Base-by-base conservation (phyloP, 2,888 invertebrate genomes). In the Lissocephala sabroskyi region DNA sequence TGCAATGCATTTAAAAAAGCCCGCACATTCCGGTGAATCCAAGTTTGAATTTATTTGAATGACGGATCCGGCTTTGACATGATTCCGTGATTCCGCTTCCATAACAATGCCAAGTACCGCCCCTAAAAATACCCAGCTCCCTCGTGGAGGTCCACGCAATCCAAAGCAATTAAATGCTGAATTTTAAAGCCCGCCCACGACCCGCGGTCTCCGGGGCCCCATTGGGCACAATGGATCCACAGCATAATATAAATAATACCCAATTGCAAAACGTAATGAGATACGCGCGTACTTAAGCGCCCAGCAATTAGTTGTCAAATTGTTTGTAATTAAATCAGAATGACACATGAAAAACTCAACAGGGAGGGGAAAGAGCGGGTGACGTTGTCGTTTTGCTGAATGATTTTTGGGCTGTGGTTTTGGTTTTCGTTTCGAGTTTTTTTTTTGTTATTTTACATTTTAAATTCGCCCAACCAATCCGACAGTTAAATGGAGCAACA, bases 251-350 rank as follows among this genome's bases (percentile, higher is more conserved):
- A 29, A 37, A 67, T 67, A 59, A 23, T 37, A 10, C 9, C 49
- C 51, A 75, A 75, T 75, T 67, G 76, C 76, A 68, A 74, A 65
- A 50, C 67, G 67, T 73, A 74, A 73, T 73, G 64, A 70, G 64
- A 74, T 62, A 54, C 54, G 62, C 54, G 49, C 55, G 50, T 49
- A 77, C 56, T 77, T 74, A 73, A 77, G 62, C 60, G 63, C 65
- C 56, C 56, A 60, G 75, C 73, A 73, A 73, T 73, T 77, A 74
- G 77, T 76, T 77, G 77, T 74, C 75, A 74, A 77, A 73, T 74
- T 73, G 74, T 76, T 76, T 62, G 77, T 77, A 73, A 73, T 73
- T 74, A 77, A 77, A 73, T 77, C 63, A 74, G 50, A 73, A 63
- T 62, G 66, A 74, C 60, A 70, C 53, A 76, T 53, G 59, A 57